Percentiles rank a stretch among this genome's conserved stretches.
Evolutionary conservation across 2,888 invertebrate genomes (phyloP).

Genomic region (Chrysotoxum bicinctum): DNA sequence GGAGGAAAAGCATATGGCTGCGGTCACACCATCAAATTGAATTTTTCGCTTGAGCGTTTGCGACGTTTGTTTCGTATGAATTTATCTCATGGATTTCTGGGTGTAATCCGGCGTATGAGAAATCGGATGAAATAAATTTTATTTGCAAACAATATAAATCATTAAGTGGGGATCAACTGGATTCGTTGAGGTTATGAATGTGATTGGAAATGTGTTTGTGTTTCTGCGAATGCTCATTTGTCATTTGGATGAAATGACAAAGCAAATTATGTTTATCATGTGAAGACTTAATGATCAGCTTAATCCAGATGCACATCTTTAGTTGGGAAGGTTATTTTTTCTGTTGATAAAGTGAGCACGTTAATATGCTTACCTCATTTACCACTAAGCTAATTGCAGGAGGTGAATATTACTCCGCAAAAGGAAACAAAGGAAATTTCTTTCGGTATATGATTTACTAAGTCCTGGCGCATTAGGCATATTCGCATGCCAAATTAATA

Average conservation of each 20-base stretch:
- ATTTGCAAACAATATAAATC: conserved; percentile 70
- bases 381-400: too few species aligned
- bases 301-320: neutral
- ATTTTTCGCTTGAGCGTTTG: conserved; percentile 61
- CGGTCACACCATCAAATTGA: conserved; percentile 71
- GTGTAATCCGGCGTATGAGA: conserved; percentile 60
- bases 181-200: conserved; percentile 64
- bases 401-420: too few species aligned
- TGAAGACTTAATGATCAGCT: neutral
- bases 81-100: conserved; percentile 32
- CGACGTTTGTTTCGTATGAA: conserved; percentile 20
- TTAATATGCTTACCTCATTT: neutral
- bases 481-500: too few species aligned
- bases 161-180: conserved; percentile 61
- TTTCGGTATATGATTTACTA: too few species aligned
- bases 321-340: neutral
- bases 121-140: conserved; percentile 66
- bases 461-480: too few species aligned
- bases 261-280: conserved; percentile 18
- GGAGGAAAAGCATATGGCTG: conserved; percentile 54
- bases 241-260: conserved; percentile 31
- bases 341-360: neutral
- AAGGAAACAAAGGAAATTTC: too few species aligned
- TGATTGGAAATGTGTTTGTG: conserved; percentile 44
- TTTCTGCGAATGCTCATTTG: conserved; percentile 51